Evolutionary conservation across 2,888 invertebrate species (phyloP).

Genomic region (Tubiluchus corallicola): DNA sequence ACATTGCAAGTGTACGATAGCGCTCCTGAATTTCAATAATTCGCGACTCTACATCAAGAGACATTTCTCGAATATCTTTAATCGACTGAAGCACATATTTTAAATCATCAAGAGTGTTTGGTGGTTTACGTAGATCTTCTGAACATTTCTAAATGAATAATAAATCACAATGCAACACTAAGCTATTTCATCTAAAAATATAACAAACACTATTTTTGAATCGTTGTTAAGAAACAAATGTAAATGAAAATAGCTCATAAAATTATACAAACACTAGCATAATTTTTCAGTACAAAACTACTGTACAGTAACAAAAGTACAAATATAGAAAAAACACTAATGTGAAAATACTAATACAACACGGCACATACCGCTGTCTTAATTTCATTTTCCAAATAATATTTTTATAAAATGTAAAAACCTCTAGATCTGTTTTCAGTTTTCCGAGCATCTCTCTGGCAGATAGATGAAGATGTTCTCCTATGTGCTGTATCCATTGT

Average conservation of each 20-base stretch:
- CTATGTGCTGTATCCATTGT: conserved; percentile 59
- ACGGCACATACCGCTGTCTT: no score
- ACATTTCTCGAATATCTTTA: conserved; percentile 47
- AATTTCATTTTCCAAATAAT: no score
- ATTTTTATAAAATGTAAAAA: conserved; percentile 20
- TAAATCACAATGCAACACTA: conserved; percentile 9
- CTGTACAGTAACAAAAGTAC: no score
- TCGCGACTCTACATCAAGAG: conserved; percentile 54
- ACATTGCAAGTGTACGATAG: conserved; percentile 50
- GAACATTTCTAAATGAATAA: conserved; percentile 34
- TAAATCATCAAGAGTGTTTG: conserved; percentile 57
- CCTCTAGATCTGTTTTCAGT: conserved; percentile 48
- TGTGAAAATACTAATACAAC: no score
- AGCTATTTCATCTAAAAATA: neutral
- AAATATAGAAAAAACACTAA: no score
- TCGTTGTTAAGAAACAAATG: neutral
- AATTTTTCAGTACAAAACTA: no score
- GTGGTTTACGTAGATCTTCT: conserved; percentile 49
- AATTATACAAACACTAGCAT: no score
- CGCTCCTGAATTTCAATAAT: conserved; percentile 53
- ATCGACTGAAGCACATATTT: conserved; percentile 70
- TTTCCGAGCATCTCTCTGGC: conserved; percentile 47
- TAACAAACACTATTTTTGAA: neutral
- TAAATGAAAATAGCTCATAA: neutral
- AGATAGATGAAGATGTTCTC: conserved; percentile 43